Conservation (phyloP, 2,113 vertebrate species). For the Pyxicephalus adspersus region DNA sequence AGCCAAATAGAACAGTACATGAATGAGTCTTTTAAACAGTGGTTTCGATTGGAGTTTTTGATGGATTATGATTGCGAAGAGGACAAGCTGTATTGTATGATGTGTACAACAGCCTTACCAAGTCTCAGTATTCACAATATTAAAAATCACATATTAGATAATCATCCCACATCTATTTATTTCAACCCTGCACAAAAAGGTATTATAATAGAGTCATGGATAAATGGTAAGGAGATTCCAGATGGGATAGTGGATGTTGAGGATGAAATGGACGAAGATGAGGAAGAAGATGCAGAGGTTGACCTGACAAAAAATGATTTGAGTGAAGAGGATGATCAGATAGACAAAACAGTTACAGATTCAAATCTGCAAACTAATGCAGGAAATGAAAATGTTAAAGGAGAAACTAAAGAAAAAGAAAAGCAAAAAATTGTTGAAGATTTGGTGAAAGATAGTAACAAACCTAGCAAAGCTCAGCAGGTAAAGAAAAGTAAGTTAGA, state of each 20-base stretch:
- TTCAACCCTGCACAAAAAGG: conserved; percentile 84
- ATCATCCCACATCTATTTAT: conserved; percentile 84
- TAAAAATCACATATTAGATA: conserved; percentile 84
- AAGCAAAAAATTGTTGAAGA: background rate
- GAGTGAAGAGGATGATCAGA: background rate
- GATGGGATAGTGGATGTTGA: conserved; percentile 15
- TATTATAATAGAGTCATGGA: conserved; percentile 86
- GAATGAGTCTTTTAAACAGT: conserved; percentile 87
- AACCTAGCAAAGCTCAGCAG: background rate
- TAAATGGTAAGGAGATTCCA: conserved; percentile 58
- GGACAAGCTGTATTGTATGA: conserved; percentile 85
- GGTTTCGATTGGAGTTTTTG: conserved; percentile 90
- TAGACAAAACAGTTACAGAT: background rate
- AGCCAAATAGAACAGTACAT: conserved; percentile 79
- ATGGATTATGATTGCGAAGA: conserved; percentile 88
- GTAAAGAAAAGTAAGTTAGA: background rate
- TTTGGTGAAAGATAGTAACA: background rate
- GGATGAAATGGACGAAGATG: conserved; percentile 24
- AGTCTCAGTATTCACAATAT: conserved; percentile 89
- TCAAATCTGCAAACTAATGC: background rate
- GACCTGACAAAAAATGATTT: conserved; percentile 11
- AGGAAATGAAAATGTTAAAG: background rate
- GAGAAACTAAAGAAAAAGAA: background rate
- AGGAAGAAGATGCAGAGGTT: conserved; percentile 44
- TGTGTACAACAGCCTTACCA: conserved; percentile 80